Evolutionary conservation across 1,140 invertebrate genomes (phyloP).

Genomic region (Tyrophagus putrescentiae): DNA sequence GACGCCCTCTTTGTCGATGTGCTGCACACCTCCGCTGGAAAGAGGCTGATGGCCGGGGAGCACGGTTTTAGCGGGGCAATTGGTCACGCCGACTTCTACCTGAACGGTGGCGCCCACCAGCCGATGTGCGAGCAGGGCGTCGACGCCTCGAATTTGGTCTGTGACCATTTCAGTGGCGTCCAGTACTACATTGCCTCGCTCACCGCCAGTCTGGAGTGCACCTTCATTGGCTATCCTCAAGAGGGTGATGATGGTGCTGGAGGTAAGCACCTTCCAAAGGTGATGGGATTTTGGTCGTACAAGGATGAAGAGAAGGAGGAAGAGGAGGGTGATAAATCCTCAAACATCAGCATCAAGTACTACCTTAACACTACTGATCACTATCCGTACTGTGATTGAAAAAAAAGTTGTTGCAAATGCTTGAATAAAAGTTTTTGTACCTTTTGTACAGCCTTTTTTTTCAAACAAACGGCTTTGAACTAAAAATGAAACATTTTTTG

Average conservation of each 20-base stretch:
- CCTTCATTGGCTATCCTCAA: not conserved
- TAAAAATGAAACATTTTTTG: too few species aligned
- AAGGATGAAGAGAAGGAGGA: too few species aligned
- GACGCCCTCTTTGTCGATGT: constrained; percentile 56
- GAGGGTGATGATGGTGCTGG: not conserved
- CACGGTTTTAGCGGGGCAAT: constrained; percentile 66
- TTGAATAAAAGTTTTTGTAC: too few species aligned
- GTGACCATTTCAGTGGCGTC: constrained; percentile 16
- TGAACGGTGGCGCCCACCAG: constrained; percentile 33
- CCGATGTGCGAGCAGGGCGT: constrained; percentile 30
- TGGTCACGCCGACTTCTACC: constrained; percentile 78
- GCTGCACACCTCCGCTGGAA: constrained; percentile 47
- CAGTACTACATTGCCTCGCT: constrained; percentile 13
- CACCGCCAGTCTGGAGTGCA: not conserved
- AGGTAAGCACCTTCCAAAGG: too few species aligned
- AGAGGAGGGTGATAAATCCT: too few species aligned
- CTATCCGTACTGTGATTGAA: too few species aligned
- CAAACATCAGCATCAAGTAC: too few species aligned
- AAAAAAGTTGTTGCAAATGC: too few species aligned
- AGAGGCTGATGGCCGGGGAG: constrained; percentile 17
- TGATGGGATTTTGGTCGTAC: too few species aligned
- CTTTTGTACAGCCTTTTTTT: too few species aligned
- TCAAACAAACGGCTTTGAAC: too few species aligned
- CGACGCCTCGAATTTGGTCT: not conserved
- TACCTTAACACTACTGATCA: too few species aligned